phyloP scores from a whole-genome alignment of 2,888 invertebrate genomes.

The Latrodectus hesperus region DNA sequence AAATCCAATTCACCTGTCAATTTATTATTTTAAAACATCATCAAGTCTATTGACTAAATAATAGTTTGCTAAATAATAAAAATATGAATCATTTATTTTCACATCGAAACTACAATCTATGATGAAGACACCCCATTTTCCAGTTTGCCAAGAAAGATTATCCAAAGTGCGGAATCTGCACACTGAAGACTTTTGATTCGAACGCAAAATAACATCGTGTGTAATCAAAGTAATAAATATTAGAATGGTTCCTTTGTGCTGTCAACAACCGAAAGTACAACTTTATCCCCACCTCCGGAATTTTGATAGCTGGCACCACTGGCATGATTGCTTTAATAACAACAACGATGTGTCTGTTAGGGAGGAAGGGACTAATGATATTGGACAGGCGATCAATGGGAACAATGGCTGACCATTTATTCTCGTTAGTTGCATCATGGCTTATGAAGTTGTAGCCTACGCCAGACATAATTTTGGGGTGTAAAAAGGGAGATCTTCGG shows the following conservation, averaged over 20 bases:
- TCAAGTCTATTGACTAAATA: no score
- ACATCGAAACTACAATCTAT: no score
- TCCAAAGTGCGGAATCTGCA: no score
- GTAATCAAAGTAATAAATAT: no score
- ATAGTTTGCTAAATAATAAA: no score
- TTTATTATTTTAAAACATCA: no score
- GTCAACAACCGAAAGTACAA: neutral
- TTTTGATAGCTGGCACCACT: constrained; percentile 11
- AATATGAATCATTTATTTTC: no score
- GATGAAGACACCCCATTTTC: no score
- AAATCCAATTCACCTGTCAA: no score
- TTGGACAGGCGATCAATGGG: constrained; percentile 1
- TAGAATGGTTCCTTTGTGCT: neutral
- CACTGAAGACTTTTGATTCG: no score
- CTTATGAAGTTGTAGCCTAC: neutral
- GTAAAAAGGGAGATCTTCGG: neutral
- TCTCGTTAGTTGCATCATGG: constrained; percentile 7
- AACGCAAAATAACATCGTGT: no score
- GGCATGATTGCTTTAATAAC: constrained; percentile 25
- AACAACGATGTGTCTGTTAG: constrained; percentile 11
- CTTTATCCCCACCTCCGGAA: constrained; percentile 11
- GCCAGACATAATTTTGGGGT: neutral
- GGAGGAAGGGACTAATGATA: constrained; percentile 30
- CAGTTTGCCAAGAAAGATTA: no score
- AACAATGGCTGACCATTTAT: constrained; percentile 61